A percentile compares a stretch with the other conserved stretches of the same genome.
These are phyloP conservation scores for Pissodes strobi DNA, from an alignment of 1,140 invertebrate species.

Conservation along the genomic window DNA sequence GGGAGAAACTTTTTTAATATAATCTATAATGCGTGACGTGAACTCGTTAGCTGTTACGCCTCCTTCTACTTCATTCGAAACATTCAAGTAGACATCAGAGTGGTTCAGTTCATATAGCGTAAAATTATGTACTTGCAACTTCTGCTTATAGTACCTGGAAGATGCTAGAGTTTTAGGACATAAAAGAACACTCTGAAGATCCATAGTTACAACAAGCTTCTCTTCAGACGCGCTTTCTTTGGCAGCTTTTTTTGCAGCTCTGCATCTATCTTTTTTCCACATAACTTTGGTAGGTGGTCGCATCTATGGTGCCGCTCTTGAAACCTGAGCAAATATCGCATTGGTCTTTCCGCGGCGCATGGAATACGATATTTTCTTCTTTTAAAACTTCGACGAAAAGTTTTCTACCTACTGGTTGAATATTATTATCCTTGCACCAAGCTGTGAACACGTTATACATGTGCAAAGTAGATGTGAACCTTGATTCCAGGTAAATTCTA, in stretches of 20 bases:
- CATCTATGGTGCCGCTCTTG: no score
- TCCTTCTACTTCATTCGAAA: constrained; percentile 50
- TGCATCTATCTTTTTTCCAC: neutral
- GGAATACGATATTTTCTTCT: no score
- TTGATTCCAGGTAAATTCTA: no score
- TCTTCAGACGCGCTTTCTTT: neutral
- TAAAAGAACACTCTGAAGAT: no score
- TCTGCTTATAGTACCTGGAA: constrained; percentile 43
- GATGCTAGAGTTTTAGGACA: constrained; percentile 24
- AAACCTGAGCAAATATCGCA: no score
- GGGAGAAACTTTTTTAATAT: constrained; percentile 10
- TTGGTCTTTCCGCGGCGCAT: no score
- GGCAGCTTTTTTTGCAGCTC: neutral
- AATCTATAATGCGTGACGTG: constrained; percentile 37
- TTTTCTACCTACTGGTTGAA: no score
- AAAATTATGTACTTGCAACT: constrained; percentile 45
- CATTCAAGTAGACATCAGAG: constrained; percentile 44
- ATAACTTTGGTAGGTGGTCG: no score
- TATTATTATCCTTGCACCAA: no score
- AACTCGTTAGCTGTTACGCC: constrained; percentile 46
- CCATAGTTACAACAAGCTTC: neutral
- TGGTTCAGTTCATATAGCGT: constrained; percentile 41
- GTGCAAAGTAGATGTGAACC: no score
- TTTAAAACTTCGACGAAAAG: no score
- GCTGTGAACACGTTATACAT: no score